These are phyloP conservation scores for Fistularia commersonii DNA, from an alignment of 2,797 vertebrate species.

Conservation along the genomic window DNA sequence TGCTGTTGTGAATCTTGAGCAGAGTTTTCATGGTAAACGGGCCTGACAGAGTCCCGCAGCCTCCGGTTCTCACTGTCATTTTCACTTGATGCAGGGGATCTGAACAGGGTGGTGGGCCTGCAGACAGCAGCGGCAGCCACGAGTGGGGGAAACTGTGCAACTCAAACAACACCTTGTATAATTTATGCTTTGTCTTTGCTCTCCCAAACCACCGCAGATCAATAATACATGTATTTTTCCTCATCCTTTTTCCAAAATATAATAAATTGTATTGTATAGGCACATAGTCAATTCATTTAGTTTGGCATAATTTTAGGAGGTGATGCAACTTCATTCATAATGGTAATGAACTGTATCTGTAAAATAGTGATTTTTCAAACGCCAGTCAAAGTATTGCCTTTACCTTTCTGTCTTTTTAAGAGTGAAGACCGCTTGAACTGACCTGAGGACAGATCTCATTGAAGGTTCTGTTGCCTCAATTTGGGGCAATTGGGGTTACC, in stretches of 20 bases:
- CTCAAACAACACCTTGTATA: slow-evolving; percentile 50
- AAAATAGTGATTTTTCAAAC: too few relatives aligned
- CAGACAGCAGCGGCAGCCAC: slow-evolving; percentile 12
- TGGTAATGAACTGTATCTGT: too few relatives aligned
- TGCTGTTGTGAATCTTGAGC: rapidly evolving
- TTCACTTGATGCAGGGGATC: too few relatives aligned
- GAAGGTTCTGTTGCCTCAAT: too few relatives aligned
- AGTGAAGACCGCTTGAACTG: too few relatives aligned
- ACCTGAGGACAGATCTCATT: too few relatives aligned
- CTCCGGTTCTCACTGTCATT: background rate
- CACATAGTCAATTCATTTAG: slow-evolving; percentile 10
- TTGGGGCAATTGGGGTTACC: too few relatives aligned
- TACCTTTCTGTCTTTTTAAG: too few relatives aligned
- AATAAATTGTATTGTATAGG: slow-evolving; percentile 2
- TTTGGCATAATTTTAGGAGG: slow-evolving; percentile 1
- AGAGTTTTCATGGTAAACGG: background rate
- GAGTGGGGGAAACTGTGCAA: slow-evolving; percentile 17
- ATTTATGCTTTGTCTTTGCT: slow-evolving; percentile 53
- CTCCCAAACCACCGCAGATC: slow-evolving; percentile 36
- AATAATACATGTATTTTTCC: slow-evolving; percentile 50
- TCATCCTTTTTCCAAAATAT: background rate
- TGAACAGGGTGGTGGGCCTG: too few relatives aligned
- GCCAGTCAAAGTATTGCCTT: too few relatives aligned
- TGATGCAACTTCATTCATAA: too few relatives aligned
- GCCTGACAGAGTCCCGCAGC: background rate